Evolutionary conservation across 2,888 invertebrate species (phyloP).

Genomic region (Scaeva pyrastri): DNA sequence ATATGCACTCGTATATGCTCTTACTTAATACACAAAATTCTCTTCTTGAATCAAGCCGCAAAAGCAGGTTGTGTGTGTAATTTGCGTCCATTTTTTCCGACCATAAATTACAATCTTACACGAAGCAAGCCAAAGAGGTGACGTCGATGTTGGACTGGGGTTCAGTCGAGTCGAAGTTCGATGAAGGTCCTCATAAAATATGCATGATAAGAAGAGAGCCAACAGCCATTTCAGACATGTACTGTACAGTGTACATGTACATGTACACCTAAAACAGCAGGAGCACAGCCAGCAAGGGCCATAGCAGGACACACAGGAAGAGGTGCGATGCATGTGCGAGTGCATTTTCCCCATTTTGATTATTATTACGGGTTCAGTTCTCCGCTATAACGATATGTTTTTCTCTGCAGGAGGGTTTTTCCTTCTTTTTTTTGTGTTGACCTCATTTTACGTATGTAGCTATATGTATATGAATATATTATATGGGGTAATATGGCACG

Average conservation of each 20-base stretch:
- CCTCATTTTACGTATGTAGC: no score
- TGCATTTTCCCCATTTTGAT: conserved; percentile 63
- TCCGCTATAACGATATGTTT: conserved; percentile 15
- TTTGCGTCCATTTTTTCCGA: conserved; percentile 65
- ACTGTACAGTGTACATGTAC: no score
- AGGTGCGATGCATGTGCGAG: not conserved
- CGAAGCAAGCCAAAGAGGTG: not conserved
- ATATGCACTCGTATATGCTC: no score
- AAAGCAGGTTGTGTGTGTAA: conserved; percentile 54
- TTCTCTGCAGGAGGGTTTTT: conserved; percentile 19
- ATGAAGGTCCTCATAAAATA: conserved; percentile 54
- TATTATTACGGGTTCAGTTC: conserved; percentile 61
- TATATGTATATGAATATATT: conserved; percentile 34
- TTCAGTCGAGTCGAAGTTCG: conserved; percentile 4
- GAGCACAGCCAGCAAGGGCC: not conserved
- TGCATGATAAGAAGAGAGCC: conserved; percentile 52
- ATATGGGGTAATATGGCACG: not conserved
- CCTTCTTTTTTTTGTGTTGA: not conserved
- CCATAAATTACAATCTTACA: conserved; percentile 70
- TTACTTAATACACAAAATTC: not conserved
- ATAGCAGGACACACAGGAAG: conserved; percentile 20
- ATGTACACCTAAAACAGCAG: not conserved
- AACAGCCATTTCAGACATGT: conserved; percentile 12
- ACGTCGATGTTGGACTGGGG: not conserved
- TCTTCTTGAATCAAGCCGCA: not conserved